These are phyloP conservation scores for Illadopsis cleaveri DNA, from an alignment of 2,113 vertebrate genomes.

Conservation along the genomic window DNA sequence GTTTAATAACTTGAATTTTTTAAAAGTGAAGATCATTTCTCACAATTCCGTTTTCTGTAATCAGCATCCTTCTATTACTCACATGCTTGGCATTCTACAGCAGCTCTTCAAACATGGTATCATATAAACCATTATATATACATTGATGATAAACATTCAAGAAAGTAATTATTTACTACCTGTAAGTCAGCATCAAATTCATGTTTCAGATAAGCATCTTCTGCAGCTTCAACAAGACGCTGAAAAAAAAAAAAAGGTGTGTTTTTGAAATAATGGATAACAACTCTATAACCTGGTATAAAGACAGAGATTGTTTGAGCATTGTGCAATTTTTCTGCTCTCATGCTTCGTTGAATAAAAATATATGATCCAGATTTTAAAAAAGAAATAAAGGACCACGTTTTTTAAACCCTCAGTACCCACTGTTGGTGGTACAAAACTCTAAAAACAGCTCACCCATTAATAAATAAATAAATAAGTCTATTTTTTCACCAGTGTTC, in stretches of 20 bases:
- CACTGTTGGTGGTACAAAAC: background rate
- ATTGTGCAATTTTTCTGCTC: background rate
- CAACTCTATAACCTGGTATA: background rate
- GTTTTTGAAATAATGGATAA: background rate
- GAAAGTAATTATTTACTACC: slow-evolving; percentile 73
- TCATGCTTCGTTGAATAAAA: background rate
- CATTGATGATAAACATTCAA: background rate
- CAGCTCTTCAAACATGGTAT: background rate
- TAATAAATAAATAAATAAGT: background rate
- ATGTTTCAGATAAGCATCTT: slow-evolving; percentile 95
- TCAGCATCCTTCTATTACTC: background rate
- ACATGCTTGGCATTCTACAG: background rate
- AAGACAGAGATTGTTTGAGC: background rate
- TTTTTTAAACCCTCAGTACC: background rate
- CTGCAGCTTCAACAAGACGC: slow-evolving; percentile 95
- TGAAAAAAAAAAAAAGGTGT: slow-evolving; percentile 45
- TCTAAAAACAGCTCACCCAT: background rate
- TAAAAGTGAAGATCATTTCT: background rate
- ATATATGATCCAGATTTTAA: background rate
- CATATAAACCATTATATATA: background rate
- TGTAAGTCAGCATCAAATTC: slow-evolving; percentile 93
- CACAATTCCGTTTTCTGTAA: background rate
- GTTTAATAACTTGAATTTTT: background rate
- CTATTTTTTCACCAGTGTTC: background rate
- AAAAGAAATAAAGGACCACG: background rate